A percentile compares a stretch with the other conserved stretches of the same genome.
These are phyloP conservation scores for Haliclona indistincta DNA, from an alignment of 37 sponge, comb jelly and placozoan genomes.

Conservation along the genomic window DNA sequence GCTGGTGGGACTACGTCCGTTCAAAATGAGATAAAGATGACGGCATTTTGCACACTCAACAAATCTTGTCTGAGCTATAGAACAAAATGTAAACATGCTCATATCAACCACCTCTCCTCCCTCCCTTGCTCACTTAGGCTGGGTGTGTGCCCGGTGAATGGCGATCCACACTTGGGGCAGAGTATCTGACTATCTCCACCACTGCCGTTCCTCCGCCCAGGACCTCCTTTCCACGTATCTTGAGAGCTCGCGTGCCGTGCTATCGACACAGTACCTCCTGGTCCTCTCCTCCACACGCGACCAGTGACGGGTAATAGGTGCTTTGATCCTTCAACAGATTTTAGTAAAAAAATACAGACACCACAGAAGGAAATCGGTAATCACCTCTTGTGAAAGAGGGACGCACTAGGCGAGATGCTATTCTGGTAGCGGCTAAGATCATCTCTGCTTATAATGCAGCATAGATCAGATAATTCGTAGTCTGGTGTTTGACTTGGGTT, in stretches of 20 bases:
- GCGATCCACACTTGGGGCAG: conserved; percentile 68
- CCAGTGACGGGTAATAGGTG: no score
- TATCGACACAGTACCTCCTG: background rate
- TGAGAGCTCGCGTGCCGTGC: background rate
- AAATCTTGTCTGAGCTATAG: conserved; percentile 58
- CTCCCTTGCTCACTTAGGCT: conserved; percentile 40
- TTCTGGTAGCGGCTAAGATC: no score
- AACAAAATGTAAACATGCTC: background rate
- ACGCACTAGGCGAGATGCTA: no score
- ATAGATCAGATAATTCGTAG: no score
- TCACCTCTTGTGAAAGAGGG: no score
- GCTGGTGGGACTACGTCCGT: conserved; percentile 3
- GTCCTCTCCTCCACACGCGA: no score
- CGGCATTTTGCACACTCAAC: conserved; percentile 70
- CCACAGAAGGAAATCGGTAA: no score
- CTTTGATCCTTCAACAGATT: no score
- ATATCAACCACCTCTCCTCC: background rate
- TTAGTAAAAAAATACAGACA: no score
- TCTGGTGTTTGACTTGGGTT: no score
- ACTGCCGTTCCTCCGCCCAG: conserved; percentile 5
- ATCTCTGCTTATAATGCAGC: no score
- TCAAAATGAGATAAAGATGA: conserved; percentile 51
- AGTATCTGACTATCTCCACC: conserved; percentile 8
- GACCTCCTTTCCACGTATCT: background rate
- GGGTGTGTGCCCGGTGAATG: conserved; percentile 19